phyloP scores from a whole-genome alignment of 2,797 vertebrate species.

The Sternotherus odoratus region DNA sequence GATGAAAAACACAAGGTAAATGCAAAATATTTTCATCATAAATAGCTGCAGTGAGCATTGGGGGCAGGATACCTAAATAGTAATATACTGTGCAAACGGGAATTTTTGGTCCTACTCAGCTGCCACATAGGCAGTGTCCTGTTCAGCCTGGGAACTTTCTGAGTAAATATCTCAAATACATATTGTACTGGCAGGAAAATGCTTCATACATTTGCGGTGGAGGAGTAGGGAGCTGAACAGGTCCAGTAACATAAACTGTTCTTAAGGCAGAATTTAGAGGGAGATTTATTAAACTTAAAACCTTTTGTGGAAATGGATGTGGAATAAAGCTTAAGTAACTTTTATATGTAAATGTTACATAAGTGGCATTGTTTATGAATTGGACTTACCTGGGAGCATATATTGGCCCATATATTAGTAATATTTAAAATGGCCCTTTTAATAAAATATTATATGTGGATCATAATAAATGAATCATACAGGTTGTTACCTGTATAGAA shows the following conservation, averaged over 20 bases:
- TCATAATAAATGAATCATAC: neutral
- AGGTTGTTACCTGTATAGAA: slow-evolving; percentile 31
- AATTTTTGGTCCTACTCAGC: neutral
- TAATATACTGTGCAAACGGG: neutral
- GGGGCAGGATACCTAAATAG: neutral
- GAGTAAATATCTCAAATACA: accelerated
- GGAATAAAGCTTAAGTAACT: neutral
- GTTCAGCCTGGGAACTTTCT: neutral
- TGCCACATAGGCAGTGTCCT: neutral
- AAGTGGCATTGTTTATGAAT: neutral
- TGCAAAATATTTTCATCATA: slow-evolving; percentile 2
- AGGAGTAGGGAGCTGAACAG: neutral
- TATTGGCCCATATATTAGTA: neutral
- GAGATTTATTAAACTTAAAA: neutral
- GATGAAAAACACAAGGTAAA: neutral
- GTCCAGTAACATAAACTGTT: neutral
- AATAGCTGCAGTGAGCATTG: slow-evolving; percentile 38
- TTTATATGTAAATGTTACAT: neutral
- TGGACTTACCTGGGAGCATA: neutral
- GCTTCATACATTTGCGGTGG: neutral
- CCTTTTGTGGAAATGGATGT: neutral
- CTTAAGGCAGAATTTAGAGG: neutral
- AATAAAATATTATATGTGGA: slow-evolving; percentile 33
- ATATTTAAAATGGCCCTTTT: slow-evolving; percentile 22
- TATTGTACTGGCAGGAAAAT: neutral